Evolutionary conservation across 1,140 invertebrate genomes (phyloP).

Genomic region (Cardiocondyla obscurior): DNA sequence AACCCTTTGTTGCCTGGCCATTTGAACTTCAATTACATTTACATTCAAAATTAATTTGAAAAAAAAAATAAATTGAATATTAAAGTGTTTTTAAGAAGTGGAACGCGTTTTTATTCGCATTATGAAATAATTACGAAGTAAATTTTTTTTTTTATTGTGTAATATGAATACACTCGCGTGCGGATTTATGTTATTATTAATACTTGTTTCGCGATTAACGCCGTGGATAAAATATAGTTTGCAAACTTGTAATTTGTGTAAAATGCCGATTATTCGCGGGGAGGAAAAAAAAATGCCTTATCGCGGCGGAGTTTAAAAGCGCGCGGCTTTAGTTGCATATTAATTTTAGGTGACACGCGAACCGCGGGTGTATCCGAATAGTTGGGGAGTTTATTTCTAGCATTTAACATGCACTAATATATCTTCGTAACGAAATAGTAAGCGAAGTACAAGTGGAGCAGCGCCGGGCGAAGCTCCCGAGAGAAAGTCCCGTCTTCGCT

Average conservation of each 20-base stretch:
- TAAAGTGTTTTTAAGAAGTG: background rate
- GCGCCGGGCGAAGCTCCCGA: constrained; percentile 11
- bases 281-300: background rate
- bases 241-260: background rate
- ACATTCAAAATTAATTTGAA: background rate
- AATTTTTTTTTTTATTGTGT: background rate
- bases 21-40: constrained; percentile 2
- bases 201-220: background rate
- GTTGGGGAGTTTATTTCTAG: constrained; percentile 44
- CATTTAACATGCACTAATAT: constrained; percentile 41
- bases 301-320: background rate
- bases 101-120: background rate
- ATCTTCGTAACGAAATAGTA: constrained; percentile 16
- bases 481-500: constrained; percentile 13
- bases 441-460: constrained; percentile 29
- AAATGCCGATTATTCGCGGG: background rate
- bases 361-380: background rate
- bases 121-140: background rate
- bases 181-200: background rate
- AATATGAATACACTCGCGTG: background rate
- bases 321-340: background rate
- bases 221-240: background rate
- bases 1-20: background rate
- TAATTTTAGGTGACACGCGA: constrained; percentile 14
- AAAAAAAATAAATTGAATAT: background rate